Evolutionary conservation across 2,888 invertebrate species (phyloP), one percentile per base, ranked within the genome.

Genomic region (Acrobasis suavella): DNA sequence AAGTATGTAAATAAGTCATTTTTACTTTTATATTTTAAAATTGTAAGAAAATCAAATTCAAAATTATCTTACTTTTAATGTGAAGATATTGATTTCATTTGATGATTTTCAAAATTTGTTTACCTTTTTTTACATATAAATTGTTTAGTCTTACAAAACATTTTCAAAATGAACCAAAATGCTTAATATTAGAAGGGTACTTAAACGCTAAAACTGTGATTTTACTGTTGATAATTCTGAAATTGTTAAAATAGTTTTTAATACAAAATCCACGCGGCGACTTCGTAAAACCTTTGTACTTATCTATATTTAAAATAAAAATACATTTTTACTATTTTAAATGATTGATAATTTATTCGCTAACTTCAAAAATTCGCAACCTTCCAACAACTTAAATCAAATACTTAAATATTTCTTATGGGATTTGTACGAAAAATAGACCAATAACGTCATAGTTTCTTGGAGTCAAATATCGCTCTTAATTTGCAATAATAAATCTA

Each of bases 221-320:
- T 65, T 58, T 66, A 69, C 58, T 69, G 69, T 72, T 71, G 65
- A 68, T 71, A 64, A 65, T 66, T 54, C 61, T 32, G 60, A 68
- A 67, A 67, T 73, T 74, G 70, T 72, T 72, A 70, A 70, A 70
- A 73, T 73, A 74, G 73, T 72, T 63, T 69, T 67, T 69, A 68
- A 71, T 65, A 65, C 65, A 63, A 64, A 71, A 63, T 59, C 66
- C 54, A 46, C 49, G 62, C 15, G 60, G 49, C 58, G 64, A 54
- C 58, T 66, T 65, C 64, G 59, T 62, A 62, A 65, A 66, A 49
- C 32, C 14, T 52, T 61, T 51, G 16, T 58, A n/a, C n/a, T n/a
- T n/a, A n/a, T n/a, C n/a, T n/a, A 38, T 12, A 22, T 46, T 58
- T 58, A 42, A 17, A 32, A 7, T 0, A 32, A 7, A 32, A 32